These are phyloP conservation scores for Temnothorax unifasciatus DNA, from an alignment of 2,888 invertebrate genomes.

Conservation along the genomic window DNA sequence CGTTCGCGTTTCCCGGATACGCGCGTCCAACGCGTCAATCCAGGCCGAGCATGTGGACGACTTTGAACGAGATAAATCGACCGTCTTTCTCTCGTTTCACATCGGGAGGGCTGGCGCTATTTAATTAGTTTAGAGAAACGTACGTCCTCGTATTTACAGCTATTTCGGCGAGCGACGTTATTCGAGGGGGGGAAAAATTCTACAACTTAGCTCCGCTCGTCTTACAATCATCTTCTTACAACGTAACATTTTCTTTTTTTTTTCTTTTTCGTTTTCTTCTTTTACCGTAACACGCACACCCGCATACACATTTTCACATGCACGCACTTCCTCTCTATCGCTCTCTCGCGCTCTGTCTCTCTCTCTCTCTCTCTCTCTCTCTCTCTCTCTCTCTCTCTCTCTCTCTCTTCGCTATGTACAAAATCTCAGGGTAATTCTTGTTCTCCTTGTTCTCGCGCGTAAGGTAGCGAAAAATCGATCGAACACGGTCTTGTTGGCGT, in stretches of 20 bases:
- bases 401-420: constrained; percentile 35
- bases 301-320: background rate
- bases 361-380: background rate
- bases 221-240: constrained; percentile 44
- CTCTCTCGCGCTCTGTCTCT: background rate
- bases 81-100: constrained; percentile 24
- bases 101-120: background rate
- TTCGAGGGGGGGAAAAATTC: background rate
- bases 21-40: background rate
- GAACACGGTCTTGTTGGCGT: constrained; percentile 77
- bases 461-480: constrained; percentile 53
- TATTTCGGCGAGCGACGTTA: constrained; percentile 54
- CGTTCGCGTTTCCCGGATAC: constrained; percentile 24
- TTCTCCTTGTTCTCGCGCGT: constrained; percentile 58
- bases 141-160: constrained; percentile 48
- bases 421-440: constrained; percentile 41
- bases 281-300: background rate
- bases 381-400: background rate
- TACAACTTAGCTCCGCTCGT: constrained; percentile 49
- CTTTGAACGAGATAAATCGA: constrained; percentile 18
- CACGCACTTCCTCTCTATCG: background rate
- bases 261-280: constrained; percentile 36
- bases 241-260: constrained; percentile 53
- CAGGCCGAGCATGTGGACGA: constrained; percentile 34
- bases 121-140: constrained; percentile 41